A percentile compares a stretch with the other conserved stretches of the same genome.
phyloP scores from a whole-genome alignment of 2,797 vertebrate species.

The Sebastiscus tertius region DNA sequence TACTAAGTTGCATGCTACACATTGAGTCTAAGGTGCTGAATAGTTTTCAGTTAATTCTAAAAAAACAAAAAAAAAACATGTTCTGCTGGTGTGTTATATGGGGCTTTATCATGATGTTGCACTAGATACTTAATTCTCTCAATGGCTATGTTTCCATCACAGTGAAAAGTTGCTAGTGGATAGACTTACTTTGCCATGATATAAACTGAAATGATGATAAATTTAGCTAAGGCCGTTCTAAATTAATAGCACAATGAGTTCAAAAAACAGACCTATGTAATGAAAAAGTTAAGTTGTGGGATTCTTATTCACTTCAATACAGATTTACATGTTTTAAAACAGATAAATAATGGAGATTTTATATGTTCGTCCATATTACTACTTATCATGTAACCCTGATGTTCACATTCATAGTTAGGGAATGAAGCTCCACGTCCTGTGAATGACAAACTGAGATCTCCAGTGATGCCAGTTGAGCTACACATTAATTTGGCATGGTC shows the following conservation, averaged over 20 bases:
- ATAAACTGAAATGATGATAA: not conserved
- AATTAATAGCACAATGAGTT: slow-evolving; percentile 21
- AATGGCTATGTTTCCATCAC: slow-evolving; percentile 67
- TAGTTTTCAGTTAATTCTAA: slow-evolving; percentile 62
- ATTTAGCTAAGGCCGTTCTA: slow-evolving; percentile 25
- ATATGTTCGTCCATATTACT: slow-evolving; percentile 32
- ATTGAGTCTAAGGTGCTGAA: slow-evolving; percentile 84
- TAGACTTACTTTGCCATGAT: not conserved
- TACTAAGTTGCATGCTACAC: slow-evolving; percentile 82
- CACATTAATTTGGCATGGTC: slow-evolving; percentile 30
- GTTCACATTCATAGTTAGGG: slow-evolving; percentile 48
- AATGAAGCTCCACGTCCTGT: slow-evolving; percentile 8
- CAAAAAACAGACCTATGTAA: slow-evolving; percentile 1
- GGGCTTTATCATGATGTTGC: slow-evolving; percentile 19
- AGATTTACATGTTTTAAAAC: slow-evolving; percentile 24
- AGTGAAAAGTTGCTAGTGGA: slow-evolving; percentile 51
- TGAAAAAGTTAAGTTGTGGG: not conserved
- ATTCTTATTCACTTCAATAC: slow-evolving; percentile 4
- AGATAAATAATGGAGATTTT: slow-evolving; percentile 31
- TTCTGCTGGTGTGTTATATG: slow-evolving; percentile 57
- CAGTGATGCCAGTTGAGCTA: slow-evolving; percentile 43
- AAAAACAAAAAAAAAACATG: slow-evolving; percentile 30
- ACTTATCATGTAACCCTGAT: slow-evolving; percentile 37
- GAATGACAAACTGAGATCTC: slow-evolving; percentile 35
- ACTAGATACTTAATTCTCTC: slow-evolving; percentile 22